Base-by-base conservation (phyloP, 2,888 invertebrate species). In the Iphiclides podalirius region DNA sequence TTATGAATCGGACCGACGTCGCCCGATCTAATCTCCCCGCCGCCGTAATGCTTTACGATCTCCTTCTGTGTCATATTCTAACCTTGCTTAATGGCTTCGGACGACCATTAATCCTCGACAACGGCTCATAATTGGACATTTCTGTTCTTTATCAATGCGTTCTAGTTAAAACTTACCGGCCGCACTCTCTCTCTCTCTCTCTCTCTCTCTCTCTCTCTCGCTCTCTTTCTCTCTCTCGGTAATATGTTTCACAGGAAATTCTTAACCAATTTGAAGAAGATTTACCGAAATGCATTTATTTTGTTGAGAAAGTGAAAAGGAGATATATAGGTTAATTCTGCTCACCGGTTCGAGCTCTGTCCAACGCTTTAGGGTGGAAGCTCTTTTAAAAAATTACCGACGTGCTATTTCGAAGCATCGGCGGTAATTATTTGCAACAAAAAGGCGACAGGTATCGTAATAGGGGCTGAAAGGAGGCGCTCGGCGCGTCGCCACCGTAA, bases 401-500 rank as follows among this genome's bases (percentile, higher is more conserved):
- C 55, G 60, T 63, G 64, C 66, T 67, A 72, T 75, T 67, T 68
- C 61, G 62, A 63, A 64, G 65, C 65, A 72, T n/a, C 68, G 67
- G 31, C 72, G 72, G 76, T 86, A 85, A 86, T 87, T 84, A 87
- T 81, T 77, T 66, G 69, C 66, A 75, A 76, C 75, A 85, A 84
- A 80, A 84, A 83, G 78, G 78, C 79, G 83, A 79, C 79, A 76
- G 75, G 71, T 66, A n/a, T 72, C 75, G 82, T 81, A 82, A 84
- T 85, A 75, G 75, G 82, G 77, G 63, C 77, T 75, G 81, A 77
- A 76, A 75, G 70, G 77, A 66, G 71, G 71, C 72, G 75, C 71
- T 73, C 64, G 67, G 67, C 73, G 69, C 75, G 75, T 71, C 72
- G 75, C 75, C 70, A 72, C 80, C 78, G 84, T 85, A 86, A 86